Percentiles rank a stretch among this genome's conserved stretches.
These are phyloP conservation scores for Nematopogon swammerdamellus DNA, from an alignment of 2,888 invertebrate genomes.

Conservation along the genomic window DNA sequence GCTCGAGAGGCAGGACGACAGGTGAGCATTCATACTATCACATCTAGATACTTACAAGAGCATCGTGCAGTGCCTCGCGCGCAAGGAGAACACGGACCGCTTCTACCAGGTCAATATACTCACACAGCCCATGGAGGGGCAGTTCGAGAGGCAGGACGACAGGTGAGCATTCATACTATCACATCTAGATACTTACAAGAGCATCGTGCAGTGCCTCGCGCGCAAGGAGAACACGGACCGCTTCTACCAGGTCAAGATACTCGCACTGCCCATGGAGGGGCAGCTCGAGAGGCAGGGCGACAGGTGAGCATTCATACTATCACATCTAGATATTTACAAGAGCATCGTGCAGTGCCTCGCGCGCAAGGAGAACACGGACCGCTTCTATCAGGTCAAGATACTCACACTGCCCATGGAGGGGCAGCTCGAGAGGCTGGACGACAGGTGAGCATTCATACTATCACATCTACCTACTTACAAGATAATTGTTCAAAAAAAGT, in stretches of 20 bases:
- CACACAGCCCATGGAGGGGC: conserved; percentile 46
- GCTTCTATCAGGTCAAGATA: conserved; percentile 70
- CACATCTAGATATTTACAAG: no score
- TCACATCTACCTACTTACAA: no score
- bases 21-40: conserved; percentile 12
- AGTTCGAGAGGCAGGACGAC: conserved; percentile 68
- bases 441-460: conserved; percentile 25
- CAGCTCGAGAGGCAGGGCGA: conserved; percentile 69
- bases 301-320: conserved; percentile 16
- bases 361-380: conserved; percentile 64
- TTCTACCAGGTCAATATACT: conserved; percentile 69
- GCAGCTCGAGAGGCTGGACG: conserved; percentile 66
- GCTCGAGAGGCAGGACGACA: conserved; percentile 68
- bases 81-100: conserved; percentile 65
- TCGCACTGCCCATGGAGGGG: conserved; percentile 47
- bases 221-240: conserved; percentile 66
- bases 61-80: conserved; percentile 72
- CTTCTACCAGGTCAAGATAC: conserved; percentile 68
- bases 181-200: no score
- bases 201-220: conserved; percentile 73
- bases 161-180: conserved; percentile 16
- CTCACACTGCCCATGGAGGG: conserved; percentile 48
- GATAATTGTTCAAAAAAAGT: no score
- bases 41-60: no score
- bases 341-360: conserved; percentile 76